A percentile compares a stretch with the other conserved stretches of the same genome.
These are phyloP conservation scores for Nomada ferruginata DNA, from an alignment of 2,888 invertebrate genomes.

Conservation along the genomic window DNA sequence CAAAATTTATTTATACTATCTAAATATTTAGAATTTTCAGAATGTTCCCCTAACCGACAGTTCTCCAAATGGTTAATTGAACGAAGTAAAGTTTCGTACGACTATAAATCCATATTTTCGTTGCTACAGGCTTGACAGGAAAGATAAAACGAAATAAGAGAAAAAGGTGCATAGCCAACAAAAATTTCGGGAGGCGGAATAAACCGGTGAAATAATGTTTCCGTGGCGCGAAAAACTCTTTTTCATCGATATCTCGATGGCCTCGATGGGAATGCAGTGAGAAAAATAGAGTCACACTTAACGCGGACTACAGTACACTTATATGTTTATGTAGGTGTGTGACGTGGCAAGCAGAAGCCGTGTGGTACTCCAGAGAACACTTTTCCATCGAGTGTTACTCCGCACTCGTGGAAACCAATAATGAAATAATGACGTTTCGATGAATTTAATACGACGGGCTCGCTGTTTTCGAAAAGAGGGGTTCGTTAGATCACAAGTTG, in stretches of 20 bases:
- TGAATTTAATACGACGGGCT: conserved; percentile 21
- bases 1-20: no score
- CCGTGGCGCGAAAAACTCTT: conserved; percentile 30
- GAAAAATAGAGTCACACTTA: conserved; percentile 38
- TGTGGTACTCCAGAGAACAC: conserved; percentile 40
- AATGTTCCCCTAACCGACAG: no score
- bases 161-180: no score
- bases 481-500: no score
- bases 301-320: conserved; percentile 33
- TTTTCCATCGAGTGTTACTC: conserved; percentile 30
- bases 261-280: conserved; percentile 12
- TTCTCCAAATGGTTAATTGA: no score
- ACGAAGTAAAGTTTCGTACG: no score
- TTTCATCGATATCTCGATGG: conserved; percentile 38
- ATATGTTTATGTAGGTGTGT: conserved; percentile 19
- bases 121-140: background rate
- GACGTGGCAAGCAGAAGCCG: conserved; percentile 26
- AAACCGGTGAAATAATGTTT: conserved; percentile 46
- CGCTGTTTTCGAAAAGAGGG: background rate
- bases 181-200: background rate
- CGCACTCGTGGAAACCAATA: conserved; percentile 15
- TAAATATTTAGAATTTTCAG: no score
- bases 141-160: background rate
- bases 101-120: no score
- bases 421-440: conserved; percentile 17